Evolutionary conservation across 1,140 invertebrate genomes (phyloP).

Genomic region (Sinonovacula constricta): DNA sequence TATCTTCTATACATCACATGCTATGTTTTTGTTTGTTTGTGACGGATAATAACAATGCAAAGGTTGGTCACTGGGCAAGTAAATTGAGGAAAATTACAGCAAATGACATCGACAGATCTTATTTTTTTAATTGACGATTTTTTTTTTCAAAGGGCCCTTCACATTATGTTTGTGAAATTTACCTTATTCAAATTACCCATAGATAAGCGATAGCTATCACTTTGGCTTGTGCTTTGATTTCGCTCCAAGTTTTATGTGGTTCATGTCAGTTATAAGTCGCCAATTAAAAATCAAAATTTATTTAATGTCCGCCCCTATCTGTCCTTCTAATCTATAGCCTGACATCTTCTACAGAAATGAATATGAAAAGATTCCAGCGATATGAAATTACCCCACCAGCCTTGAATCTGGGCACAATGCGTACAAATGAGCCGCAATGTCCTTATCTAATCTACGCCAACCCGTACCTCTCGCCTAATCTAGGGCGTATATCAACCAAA

Average conservation of each 20-base stretch:
- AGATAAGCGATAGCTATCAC: constrained; percentile 43
- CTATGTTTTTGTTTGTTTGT: no score
- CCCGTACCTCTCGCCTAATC: constrained; percentile 32
- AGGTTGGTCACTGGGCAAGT: neutral
- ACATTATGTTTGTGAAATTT: constrained; percentile 47
- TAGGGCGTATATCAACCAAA: constrained; percentile 16
- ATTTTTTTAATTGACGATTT: constrained; percentile 33
- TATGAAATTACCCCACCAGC: constrained; percentile 13
- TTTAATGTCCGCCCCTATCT: constrained; percentile 25
- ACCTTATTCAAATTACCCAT: constrained; percentile 49
- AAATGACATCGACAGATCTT: constrained; percentile 26
- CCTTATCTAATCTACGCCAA: constrained; percentile 45
- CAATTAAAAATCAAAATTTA: constrained; percentile 51
- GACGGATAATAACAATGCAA: neutral
- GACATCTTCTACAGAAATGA: constrained; percentile 26
- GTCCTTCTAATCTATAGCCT: constrained; percentile 6
- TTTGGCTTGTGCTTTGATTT: constrained; percentile 20
- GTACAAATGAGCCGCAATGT: constrained; percentile 10
- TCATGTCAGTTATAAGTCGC: constrained; percentile 28
- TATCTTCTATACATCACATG: no score
- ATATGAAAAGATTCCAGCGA: constrained; percentile 32
- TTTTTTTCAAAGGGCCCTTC: constrained; percentile 25
- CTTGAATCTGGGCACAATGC: neutral
- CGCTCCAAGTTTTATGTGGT: constrained; percentile 28
- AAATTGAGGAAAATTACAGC: constrained; percentile 1